phyloP scores from a whole-genome alignment of 92 coral and sea anemone species.

The Diadumene lineata region DNA sequence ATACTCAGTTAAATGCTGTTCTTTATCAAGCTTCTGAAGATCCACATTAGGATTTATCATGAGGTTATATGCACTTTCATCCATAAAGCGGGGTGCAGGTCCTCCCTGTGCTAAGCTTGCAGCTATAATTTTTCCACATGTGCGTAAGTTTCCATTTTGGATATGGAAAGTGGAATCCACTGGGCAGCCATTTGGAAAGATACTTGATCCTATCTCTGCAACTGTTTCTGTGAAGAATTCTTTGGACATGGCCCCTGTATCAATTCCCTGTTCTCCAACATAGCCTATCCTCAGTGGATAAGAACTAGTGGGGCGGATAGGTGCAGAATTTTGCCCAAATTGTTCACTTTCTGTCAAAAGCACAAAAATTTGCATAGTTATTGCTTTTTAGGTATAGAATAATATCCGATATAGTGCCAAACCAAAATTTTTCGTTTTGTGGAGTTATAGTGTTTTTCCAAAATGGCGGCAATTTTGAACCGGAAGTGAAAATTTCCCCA shows the following conservation, averaged over 20 bases:
- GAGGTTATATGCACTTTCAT: constrained; percentile 35
- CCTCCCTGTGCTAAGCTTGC: constrained; percentile 55
- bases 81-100: constrained; percentile 33
- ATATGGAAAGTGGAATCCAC: constrained; percentile 42
- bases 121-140: constrained; percentile 48
- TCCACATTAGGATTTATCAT: constrained; percentile 39
- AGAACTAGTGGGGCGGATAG: too few relatives aligned
- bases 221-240: constrained; percentile 36
- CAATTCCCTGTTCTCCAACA: constrained; percentile 64
- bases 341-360: too few relatives aligned
- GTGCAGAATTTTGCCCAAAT: too few relatives aligned
- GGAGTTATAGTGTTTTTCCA: too few relatives aligned
- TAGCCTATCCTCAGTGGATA: constrained; percentile 44
- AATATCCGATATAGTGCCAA: too few relatives aligned
- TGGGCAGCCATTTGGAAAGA: constrained; percentile 48
- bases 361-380: too few relatives aligned
- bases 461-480: too few relatives aligned
- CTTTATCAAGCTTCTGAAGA: constrained; percentile 1
- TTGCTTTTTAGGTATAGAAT: too few relatives aligned
- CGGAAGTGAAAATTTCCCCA: too few relatives aligned
- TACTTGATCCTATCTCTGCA: constrained; percentile 16
- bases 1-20: constrained; percentile 2
- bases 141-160: constrained; percentile 42
- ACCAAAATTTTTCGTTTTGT: too few relatives aligned
- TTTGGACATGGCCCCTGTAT: constrained; percentile 52